phyloP scores from a whole-genome alignment of 1,140 invertebrate species.

The Antheraea pernyi region DNA sequence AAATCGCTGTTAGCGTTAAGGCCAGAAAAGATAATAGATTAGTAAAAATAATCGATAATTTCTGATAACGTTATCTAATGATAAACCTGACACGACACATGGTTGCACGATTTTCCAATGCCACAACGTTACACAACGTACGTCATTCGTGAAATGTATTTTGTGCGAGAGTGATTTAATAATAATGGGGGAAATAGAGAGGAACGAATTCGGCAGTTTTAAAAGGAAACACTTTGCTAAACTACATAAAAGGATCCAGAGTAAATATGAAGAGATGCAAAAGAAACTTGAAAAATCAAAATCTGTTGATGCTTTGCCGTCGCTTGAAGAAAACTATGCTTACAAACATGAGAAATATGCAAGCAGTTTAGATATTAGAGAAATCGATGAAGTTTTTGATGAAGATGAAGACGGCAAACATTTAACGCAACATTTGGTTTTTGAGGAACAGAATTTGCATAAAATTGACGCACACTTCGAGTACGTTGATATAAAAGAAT shows the following conservation, averaged over 20 bases:
- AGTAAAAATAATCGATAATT: constrained; percentile 31
- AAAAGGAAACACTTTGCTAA: constrained; percentile 49
- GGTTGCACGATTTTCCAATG: constrained; percentile 21
- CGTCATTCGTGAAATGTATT: not conserved
- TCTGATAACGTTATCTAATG: constrained; percentile 31
- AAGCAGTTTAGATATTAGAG: constrained; percentile 41
- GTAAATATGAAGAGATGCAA: constrained; percentile 66
- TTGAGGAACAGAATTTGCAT: constrained; percentile 27
- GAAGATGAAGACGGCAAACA: constrained; percentile 11
- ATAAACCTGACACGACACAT: constrained; percentile 5
- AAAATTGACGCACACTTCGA: constrained; percentile 35
- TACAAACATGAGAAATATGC: constrained; percentile 36
- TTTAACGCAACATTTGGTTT: constrained; percentile 11
- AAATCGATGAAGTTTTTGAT: constrained; percentile 25
- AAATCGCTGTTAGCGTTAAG: constrained; percentile 13
- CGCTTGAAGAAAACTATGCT: constrained; percentile 37
- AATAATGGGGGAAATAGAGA: constrained; percentile 32
- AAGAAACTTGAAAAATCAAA: constrained; percentile 60
- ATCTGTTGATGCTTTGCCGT: constrained; percentile 52
- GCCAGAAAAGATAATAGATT: constrained; percentile 25
- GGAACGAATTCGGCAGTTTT: constrained; percentile 23
- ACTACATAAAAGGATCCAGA: constrained; percentile 59
- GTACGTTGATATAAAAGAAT: constrained; percentile 37
- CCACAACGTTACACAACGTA: not conserved
- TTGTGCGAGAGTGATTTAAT: not conserved